Base-by-base conservation (phyloP, 2,113 vertebrate species). In the Scophthalmus maximus region DNA sequence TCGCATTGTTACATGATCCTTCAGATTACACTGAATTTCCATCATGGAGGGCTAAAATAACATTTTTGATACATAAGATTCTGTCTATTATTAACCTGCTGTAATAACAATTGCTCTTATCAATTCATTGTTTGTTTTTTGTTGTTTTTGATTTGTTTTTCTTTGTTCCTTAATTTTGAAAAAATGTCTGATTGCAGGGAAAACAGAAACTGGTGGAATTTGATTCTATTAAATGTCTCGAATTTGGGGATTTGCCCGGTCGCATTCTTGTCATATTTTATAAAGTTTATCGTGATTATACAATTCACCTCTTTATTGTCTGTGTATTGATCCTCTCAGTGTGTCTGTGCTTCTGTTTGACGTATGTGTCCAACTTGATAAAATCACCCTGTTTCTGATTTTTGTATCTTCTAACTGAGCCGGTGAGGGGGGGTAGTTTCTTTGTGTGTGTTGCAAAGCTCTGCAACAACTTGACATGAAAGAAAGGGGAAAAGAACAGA, bases 331-430 rank as follows among this genome's bases (percentile, higher is more conserved):
- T 17, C 29, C 14, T 8, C 6, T 29, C 6, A 7, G 8, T 47
- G 12, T 59, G n/a, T 62, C 29, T 56, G 6, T 61, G 57, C 65
- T 49, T 42, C 6, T 4, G 30, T 32, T 29, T 10, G 17, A 2
- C 26, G 10, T n/a, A n/a, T 32, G 23, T 55, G 58, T 60, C 62
- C 42, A 68, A 65, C 18, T 42, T 47, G n/a, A 61, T 51, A 6
- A 47, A 58, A 34, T 47, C 8, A 5, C 5, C 12, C 10, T 22
- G 9, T 52, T 26, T 56, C 7, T 6, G 20, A 38, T 55, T 20
- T 42, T 38, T 53, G 8, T 66, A 14, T 63, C 22, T 50, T 62
- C 49, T 42, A 30, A 27, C 10, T 57, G 29, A 22, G 2, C 44
- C 22, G 47, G 1, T 17, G n/a, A n/a, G n/a, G n/a, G n/a, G n/a